Conservation (phyloP, 2,888 invertebrate species). For the Heterodera filipjevi region DNA sequence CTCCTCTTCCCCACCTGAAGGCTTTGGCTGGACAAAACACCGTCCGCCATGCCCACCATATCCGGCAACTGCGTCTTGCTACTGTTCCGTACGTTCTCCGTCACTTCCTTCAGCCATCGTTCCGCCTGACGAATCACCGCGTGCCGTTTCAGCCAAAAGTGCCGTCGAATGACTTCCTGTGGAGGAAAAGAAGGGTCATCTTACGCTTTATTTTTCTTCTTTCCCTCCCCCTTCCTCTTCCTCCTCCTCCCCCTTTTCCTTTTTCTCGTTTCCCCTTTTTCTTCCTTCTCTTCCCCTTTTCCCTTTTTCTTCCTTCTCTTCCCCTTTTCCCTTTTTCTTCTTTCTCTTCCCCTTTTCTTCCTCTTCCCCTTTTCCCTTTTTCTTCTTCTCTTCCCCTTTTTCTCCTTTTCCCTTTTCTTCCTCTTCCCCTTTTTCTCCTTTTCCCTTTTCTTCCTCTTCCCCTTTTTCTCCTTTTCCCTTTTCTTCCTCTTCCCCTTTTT, state of each 20-base stretch:
- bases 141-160: conserved; percentile 62
- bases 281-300: not conserved
- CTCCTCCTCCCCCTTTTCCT: too few relatives aligned
- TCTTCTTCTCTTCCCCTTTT: not conserved
- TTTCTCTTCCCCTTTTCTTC: not conserved
- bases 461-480: too few relatives aligned
- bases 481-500: not conserved
- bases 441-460: not conserved
- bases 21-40: conserved; percentile 28
- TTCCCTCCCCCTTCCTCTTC: not conserved
- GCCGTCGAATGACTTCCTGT: conserved; percentile 59
- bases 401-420: too few relatives aligned
- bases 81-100: conserved; percentile 24
- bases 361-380: not conserved
- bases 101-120: conserved; percentile 39
- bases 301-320: not conserved
- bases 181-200: conserved; percentile 29
- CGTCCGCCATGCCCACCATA: conserved; percentile 19
- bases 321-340: not conserved
- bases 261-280: not conserved
- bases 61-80: not conserved
- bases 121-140: conserved; percentile 57
- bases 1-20: conserved; percentile 15
- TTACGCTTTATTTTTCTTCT: conserved; percentile 3
- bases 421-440: not conserved